Evolutionary conservation across 2,113 vertebrate species (phyloP).

Genomic region (Limnothrissa miodon): DNA sequence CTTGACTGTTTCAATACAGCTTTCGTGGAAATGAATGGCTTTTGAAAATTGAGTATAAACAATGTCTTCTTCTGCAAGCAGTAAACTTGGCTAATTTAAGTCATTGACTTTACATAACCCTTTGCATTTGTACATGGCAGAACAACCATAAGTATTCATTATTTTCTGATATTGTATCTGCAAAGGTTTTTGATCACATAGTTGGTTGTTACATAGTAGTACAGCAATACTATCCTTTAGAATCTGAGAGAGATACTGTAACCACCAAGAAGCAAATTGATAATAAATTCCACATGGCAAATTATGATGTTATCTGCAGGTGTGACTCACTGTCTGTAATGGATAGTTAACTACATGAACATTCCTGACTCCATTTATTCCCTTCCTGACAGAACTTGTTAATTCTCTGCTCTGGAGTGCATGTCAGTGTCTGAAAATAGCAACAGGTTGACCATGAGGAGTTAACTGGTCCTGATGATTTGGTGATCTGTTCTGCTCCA

Average conservation of each 20-base stretch:
- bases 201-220: not conserved
- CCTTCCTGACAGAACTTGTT: not conserved
- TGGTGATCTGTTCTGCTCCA: constrained; percentile 24
- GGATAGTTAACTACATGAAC: not conserved
- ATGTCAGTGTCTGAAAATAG: not conserved
- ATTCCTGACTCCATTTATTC: not conserved
- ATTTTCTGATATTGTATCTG: not conserved
- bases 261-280: not conserved
- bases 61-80: not conserved
- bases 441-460: not conserved
- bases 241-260: not conserved
- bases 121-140: not conserved
- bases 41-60: not conserved
- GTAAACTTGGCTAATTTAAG: not conserved
- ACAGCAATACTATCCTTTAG: not conserved
- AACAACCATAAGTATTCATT: not conserved
- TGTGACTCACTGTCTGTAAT: not conserved
- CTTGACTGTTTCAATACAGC: not conserved
- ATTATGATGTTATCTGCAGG: not conserved
- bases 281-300: not conserved
- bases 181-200: too few relatives aligned
- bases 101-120: not conserved
- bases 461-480: not conserved
- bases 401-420: not conserved
- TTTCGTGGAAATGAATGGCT: not conserved